phyloP scores from a whole-genome alignment of 2,797 vertebrate genomes.

The Enteromius paludinosus region DNA sequence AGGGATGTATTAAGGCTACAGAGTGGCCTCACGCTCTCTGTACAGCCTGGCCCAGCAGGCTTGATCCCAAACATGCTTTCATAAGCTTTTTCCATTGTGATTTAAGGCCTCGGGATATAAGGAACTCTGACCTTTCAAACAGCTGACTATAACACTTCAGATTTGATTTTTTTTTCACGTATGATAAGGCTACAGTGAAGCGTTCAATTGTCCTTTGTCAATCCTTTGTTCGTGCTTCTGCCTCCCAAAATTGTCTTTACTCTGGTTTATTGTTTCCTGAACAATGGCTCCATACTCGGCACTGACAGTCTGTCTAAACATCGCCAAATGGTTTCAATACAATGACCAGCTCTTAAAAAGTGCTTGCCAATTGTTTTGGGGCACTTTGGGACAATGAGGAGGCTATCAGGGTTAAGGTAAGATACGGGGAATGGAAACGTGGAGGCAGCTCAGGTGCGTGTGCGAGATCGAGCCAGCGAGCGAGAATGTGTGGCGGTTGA shows the following conservation, averaged over 20 bases:
- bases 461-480: not conserved
- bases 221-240: conserved; percentile 35
- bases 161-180: conserved; percentile 70
- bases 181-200: conserved; percentile 66
- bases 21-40: not conserved
- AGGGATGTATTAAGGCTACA: conserved; percentile 4
- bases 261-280: conserved; percentile 42
- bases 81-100: conserved; percentile 77
- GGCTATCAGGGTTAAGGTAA: conserved; percentile 50
- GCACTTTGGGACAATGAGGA: conserved; percentile 37
- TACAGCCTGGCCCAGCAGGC: not conserved
- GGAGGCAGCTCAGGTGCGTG: conserved; percentile 28
- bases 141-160: conserved; percentile 72
- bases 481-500: conserved; percentile 34
- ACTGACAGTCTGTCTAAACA: conserved; percentile 39
- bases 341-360: conserved; percentile 29
- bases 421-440: conserved; percentile 45
- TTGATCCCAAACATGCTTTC: conserved; percentile 72
- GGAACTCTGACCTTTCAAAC: conserved; percentile 77
- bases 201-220: conserved; percentile 52
- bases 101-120: conserved; percentile 74
- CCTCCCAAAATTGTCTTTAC: conserved; percentile 39
- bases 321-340: conserved; percentile 37
- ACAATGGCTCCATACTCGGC: conserved; percentile 41
- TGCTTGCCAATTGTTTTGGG: conserved; percentile 40